Conservation (phyloP, 2,888 invertebrate species). For the Aphodius sticticus region DNA sequence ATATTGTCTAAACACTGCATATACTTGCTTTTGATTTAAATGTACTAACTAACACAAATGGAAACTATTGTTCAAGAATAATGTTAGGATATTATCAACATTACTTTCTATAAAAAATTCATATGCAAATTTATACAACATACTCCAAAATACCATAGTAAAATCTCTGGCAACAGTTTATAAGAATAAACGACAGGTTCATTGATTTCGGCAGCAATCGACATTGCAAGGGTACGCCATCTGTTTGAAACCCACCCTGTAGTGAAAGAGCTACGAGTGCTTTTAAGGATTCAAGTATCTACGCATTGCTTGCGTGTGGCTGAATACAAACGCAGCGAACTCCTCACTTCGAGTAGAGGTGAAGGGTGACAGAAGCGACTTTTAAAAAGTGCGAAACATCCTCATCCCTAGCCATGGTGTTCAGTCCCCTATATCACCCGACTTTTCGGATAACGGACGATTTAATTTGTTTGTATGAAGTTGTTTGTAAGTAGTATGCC, state of each 20-base stretch:
- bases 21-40: no score
- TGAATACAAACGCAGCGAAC: background rate
- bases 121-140: no score
- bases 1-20: no score
- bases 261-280: background rate
- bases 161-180: background rate
- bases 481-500: background rate
- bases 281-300: slow-evolving; percentile 5
- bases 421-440: background rate
- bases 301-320: background rate
- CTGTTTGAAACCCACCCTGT: background rate
- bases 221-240: background rate
- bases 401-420: background rate
- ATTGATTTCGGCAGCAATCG: background rate
- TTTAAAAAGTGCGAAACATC: slow-evolving; percentile 8
- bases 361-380: background rate
- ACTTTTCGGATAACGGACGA: background rate
- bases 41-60: no score
- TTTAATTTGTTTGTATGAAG: background rate
- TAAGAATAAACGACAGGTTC: background rate
- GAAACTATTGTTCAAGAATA: no score
- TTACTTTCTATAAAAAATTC: no score
- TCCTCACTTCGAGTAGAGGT: background rate
- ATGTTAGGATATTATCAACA: no score
- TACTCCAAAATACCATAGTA: no score